Base-by-base conservation (phyloP, 1,140 invertebrate species). In the Diabrotica undecimpunctata region DNA sequence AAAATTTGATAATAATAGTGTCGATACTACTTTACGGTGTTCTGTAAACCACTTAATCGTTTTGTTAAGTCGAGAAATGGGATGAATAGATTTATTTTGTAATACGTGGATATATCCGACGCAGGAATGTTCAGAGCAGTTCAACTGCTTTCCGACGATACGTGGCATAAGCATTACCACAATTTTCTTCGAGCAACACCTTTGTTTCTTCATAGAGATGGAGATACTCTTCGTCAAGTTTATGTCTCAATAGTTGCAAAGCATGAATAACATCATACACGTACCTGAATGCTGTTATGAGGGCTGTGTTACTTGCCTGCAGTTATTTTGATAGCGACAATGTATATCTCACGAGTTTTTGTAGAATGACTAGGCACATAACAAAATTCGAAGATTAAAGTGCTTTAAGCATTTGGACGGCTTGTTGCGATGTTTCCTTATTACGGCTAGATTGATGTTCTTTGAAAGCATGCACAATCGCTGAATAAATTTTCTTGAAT, bases 171-270 rank as follows among this genome's bases (percentile, higher is more conserved):
- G 64, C 58, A 61, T 12, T 54, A 66, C 64, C 58, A 53, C 57
- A 53, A 61, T 66, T 61, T 66, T 66, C 64, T 54, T 66, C 57
- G 14, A 66, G 50, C 39, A 66, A 61, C 6, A 52, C 58, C 58
- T 66, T 66, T 66, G 64, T 50, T 53, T 61, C 59, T 53, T 66
- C 58, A 66, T 66, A 66, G 50, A 66, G 64, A 52, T 61, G 58
- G 6, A 54, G 64, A 14, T 39, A 61, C 50, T 36, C 58, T 50
- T 61, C 64, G 10, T 37, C 58, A 54, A 12, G 58, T 52, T 66
- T 66, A 3, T 50, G n/a, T 59, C 63, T 54, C 53, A 54, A 59
- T 50, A 65, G 41, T 65, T 65, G 54, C 46, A 65, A 66, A 41
- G 58, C 64, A 54, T 61, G 53, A 54, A 66, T 36, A 46, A 64